Evolutionary conservation across 2,797 vertebrate genomes (phyloP).

Genomic region (Tapera naevia): DNA sequence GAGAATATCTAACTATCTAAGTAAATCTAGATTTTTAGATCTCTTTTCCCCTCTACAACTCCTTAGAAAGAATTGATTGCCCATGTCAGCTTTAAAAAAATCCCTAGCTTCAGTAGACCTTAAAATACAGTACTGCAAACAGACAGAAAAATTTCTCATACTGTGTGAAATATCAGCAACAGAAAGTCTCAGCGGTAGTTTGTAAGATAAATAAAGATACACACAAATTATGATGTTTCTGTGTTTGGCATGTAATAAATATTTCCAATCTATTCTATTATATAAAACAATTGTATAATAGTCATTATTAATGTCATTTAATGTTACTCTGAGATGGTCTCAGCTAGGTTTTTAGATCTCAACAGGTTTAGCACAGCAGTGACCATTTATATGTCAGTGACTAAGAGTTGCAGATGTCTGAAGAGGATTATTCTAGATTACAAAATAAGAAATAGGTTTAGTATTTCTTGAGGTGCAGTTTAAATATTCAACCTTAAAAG

Average conservation of each 20-base stretch:
- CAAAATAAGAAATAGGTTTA: not conserved
- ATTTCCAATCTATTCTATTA: not conserved
- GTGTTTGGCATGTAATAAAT: not conserved
- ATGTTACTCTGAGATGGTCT: not conserved
- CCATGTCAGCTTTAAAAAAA: not conserved
- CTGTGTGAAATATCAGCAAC: not conserved
- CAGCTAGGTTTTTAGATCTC: not conserved
- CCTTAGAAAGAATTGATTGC: not conserved
- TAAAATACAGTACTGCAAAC: not conserved
- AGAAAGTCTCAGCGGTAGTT: not conserved
- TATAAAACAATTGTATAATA: not conserved
- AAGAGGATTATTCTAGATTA: not conserved
- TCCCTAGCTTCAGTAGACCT: not conserved
- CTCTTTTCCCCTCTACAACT: not conserved
- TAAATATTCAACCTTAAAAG: not conserved
- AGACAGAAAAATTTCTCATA: not conserved
- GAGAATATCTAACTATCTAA: not conserved
- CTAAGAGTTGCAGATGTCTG: not conserved
- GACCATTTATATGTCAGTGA: not conserved
- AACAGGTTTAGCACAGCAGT: not conserved
- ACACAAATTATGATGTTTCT: not conserved
- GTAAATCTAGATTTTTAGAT: not conserved
- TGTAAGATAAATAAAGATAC: not conserved
- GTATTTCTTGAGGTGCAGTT: not conserved
- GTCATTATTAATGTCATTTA: not conserved